Evolutionary conservation across 2,888 invertebrate species (phyloP).

Genomic region (Drosophila phalerata): DNA sequence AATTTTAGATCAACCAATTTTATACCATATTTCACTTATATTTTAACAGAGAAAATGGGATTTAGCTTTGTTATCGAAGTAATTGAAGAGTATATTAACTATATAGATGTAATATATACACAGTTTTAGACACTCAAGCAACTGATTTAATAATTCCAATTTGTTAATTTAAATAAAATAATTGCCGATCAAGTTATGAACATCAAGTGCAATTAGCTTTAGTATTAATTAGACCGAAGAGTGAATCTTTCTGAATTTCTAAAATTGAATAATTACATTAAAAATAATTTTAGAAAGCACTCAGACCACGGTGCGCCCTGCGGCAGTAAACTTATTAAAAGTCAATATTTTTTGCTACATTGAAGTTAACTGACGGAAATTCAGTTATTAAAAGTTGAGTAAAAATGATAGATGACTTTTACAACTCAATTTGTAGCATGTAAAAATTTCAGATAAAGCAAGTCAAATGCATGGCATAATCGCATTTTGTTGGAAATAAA

Average conservation of each 20-base stretch:
- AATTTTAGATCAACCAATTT: too few relatives aligned
- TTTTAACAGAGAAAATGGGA: too few relatives aligned
- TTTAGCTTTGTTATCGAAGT: background rate
- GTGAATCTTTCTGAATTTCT: background rate
- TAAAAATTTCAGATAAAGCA: constrained; percentile 21
- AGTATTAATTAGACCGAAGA: background rate
- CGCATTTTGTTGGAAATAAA: background rate
- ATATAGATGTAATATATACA: background rate
- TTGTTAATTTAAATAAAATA: background rate
- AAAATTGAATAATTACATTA: constrained; percentile 45
- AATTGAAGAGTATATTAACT: background rate
- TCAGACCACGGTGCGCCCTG: constrained; percentile 54
- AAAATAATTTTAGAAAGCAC: constrained; percentile 29
- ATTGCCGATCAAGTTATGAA: background rate
- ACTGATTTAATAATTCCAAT: background rate
- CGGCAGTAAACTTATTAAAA: constrained; percentile 67
- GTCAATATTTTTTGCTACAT: constrained; percentile 62
- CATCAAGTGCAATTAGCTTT: constrained; percentile 7
- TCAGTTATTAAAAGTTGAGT: constrained; percentile 64
- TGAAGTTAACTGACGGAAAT: constrained; percentile 73
- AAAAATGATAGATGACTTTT: constrained; percentile 59
- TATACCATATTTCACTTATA: too few relatives aligned
- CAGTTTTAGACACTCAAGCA: background rate
- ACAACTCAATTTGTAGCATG: constrained; percentile 52
- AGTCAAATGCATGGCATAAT: constrained; percentile 7